A percentile compares a stretch with the other conserved stretches of the same genome.
Conservation (phyloP, 2,113 vertebrate species). For the Craseonycteris thonglongyai region DNA sequence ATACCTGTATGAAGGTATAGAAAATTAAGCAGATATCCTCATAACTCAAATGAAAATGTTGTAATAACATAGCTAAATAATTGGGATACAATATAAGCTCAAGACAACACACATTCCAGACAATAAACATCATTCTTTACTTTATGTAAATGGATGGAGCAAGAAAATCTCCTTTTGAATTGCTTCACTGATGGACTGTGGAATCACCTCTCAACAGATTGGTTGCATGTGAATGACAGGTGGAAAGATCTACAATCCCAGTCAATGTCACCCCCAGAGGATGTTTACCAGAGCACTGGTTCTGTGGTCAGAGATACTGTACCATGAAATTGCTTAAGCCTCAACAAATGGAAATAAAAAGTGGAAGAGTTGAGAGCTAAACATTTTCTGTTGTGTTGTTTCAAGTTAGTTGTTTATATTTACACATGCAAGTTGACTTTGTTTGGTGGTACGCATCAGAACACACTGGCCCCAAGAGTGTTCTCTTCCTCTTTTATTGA, state of each 20-base stretch:
- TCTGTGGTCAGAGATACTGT: background rate
- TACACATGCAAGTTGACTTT: background rate
- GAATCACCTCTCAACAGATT: background rate
- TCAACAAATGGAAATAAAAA: conserved; percentile 8
- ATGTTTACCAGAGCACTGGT: background rate
- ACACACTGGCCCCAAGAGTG: background rate
- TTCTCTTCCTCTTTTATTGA: background rate
- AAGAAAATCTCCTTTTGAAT: background rate
- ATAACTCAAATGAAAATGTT: background rate
- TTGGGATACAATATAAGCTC: background rate
- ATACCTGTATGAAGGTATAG: background rate
- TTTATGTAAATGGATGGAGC: background rate
- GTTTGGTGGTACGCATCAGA: background rate
- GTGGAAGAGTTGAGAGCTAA: background rate
- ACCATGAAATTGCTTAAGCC: conserved; percentile 23
- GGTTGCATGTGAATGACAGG: background rate
- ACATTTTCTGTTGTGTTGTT: background rate
- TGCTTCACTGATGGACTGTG: background rate
- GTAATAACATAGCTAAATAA: background rate
- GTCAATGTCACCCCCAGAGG: background rate
- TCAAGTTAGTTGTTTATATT: background rate
- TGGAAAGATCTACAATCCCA: background rate
- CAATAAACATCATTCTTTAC: background rate
- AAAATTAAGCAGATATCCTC: background rate
- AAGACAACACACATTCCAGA: background rate